Evolutionary conservation across 2,113 vertebrate species (phyloP), one percentile per base, ranked within the genome.

Genomic region (Morone chrysops): DNA sequence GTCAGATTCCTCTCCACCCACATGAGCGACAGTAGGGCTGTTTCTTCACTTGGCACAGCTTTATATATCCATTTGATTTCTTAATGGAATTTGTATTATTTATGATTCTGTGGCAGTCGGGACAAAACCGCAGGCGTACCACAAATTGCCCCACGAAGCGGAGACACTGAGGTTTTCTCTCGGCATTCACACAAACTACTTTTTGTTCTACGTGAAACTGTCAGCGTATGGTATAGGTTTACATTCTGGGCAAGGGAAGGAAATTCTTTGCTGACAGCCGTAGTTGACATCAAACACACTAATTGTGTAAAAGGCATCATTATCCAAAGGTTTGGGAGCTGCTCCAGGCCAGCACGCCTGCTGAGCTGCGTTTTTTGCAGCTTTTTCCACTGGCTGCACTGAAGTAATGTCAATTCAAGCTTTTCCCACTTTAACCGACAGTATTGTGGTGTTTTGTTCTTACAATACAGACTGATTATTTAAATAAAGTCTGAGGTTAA

Each of bases 51-150:
- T 57, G 48, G 9, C 78, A 50, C 7, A 11, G 12, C 47, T 61
- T 75, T 81, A 61, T 48, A 43, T 31, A 68, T 17, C 47, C 63
- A 53, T 75, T 69, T 43, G 7, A 75, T 22, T 61, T 72, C 3
- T 18, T 80, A 40, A 48, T 48, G 13, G 57, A 66, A 40, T 72
- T 17, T 61, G 43, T 1, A 81, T 68, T 53, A 61, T 81, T 81
- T 69, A 74, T 73, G 61, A 67, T 13, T 67, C 38, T 36, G 43
- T 43, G 43, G 54, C 9, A 0, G 50, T 36, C 9, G 3, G 41
- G 68, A 40, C 16, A 57, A 80, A 80, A 57, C 40, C 12, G 25
- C 48, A 43, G 20, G 57, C 0, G 13, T 22, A 5, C 38, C 69
- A 71, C 17, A 71, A 53, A 54, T 38, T 2, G 22, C 22, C 4